A percentile compares a stretch with the other conserved stretches of the same genome.
phyloP scores from a whole-genome alignment of 1,140 invertebrate genomes.

The Scylla paramamosain region DNA sequence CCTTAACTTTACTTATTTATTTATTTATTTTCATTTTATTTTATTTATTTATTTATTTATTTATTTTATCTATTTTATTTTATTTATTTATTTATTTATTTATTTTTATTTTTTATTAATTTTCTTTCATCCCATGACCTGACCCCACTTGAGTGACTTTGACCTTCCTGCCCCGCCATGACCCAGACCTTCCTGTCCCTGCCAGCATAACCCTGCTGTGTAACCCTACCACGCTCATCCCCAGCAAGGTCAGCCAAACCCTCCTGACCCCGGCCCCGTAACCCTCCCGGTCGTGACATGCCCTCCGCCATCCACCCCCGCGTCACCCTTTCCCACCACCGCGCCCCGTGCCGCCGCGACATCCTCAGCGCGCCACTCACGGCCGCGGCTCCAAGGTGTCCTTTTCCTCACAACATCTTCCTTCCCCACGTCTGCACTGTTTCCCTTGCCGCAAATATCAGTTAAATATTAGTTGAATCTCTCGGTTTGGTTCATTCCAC shows the following conservation, averaged over 20 bases:
- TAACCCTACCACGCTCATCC: not conserved
- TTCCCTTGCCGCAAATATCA: no score
- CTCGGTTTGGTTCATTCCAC: no score
- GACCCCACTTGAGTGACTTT: no score
- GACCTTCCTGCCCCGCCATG: not conserved
- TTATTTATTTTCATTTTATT: not conserved
- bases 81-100: no score
- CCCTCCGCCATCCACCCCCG: no score
- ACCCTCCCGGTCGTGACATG: not conserved
- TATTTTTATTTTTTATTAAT: no score
- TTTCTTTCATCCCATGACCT: no score
- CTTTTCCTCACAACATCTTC: not conserved
- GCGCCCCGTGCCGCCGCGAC: not conserved
- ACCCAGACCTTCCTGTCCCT: not conserved
- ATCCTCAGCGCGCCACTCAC: not conserved
- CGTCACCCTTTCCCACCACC: not conserved
- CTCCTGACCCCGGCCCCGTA: not conserved
- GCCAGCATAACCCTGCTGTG: not conserved
- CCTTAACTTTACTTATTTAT: not conserved
- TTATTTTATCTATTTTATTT: no score
- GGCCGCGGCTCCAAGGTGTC: not conserved
- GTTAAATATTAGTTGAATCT: no score
- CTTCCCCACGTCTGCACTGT: not conserved
- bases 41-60: no score
- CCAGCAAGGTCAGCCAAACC: not conserved